These are phyloP conservation scores for Apogon hyalosoma DNA, from an alignment of 2,797 vertebrate genomes.

Conservation along the genomic window DNA sequence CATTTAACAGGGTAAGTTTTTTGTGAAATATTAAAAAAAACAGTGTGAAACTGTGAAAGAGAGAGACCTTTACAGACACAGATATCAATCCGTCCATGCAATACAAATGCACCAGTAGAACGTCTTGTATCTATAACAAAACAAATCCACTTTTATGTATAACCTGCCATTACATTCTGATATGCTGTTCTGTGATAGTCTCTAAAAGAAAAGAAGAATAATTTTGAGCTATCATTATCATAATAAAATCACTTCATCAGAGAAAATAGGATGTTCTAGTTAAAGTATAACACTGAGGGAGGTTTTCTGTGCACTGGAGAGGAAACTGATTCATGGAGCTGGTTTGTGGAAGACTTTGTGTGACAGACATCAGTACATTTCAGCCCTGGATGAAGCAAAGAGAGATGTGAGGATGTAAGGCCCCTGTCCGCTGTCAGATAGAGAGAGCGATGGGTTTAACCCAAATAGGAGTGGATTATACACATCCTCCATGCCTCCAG, in stretches of 20 bases:
- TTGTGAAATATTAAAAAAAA: too few relatives aligned
- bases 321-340: slow-evolving; percentile 38
- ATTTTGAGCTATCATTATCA: slow-evolving; percentile 26
- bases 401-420: slow-evolving; percentile 51
- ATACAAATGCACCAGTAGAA: background rate
- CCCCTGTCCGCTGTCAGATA: slow-evolving; percentile 60
- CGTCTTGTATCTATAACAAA: too few relatives aligned
- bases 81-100: background rate
- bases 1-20: background rate
- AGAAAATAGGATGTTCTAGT: slow-evolving; percentile 33
- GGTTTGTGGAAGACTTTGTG: slow-evolving; percentile 51
- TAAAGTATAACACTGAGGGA: slow-evolving; percentile 15
- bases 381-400: slow-evolving; percentile 34
- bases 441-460: slow-evolving; percentile 77
- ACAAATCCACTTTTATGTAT: too few relatives aligned
- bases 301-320: slow-evolving; percentile 32
- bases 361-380: slow-evolving; percentile 49
- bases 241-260: slow-evolving; percentile 37
- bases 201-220: slow-evolving; percentile 27
- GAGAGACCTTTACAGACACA: background rate
- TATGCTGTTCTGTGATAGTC: background rate
- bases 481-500: slow-evolving; percentile 73
- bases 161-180: too few relatives aligned
- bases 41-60: background rate
- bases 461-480: slow-evolving; percentile 83